Evolutionary conservation across 2,797 vertebrate genomes (phyloP).

Genomic region (Steatocranus sp.): DNA sequence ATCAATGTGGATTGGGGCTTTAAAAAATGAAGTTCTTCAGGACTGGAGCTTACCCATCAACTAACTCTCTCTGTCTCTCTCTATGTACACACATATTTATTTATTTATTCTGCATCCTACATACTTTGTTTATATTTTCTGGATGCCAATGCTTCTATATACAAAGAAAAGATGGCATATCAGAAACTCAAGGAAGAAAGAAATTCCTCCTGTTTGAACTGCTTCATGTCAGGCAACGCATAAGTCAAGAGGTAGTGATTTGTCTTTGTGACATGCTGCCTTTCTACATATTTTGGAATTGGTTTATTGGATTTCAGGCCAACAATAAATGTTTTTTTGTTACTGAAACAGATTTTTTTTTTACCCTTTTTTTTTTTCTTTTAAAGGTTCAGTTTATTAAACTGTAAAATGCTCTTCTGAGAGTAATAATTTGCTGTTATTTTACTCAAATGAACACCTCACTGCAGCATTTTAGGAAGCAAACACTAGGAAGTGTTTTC

Average conservation of each 20-base stretch:
- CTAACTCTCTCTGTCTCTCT: neutral
- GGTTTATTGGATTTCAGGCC: neutral
- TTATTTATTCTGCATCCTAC: neutral
- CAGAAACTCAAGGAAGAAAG: neutral
- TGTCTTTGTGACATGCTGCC: neutral
- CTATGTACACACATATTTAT: neutral
- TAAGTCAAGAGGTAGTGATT: neutral
- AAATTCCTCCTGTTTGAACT: neutral
- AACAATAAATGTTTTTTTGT: neutral
- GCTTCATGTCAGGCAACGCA: neutral
- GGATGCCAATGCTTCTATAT: neutral
- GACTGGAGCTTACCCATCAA: neutral
- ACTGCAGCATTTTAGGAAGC: neutral
- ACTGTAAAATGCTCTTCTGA: neutral
- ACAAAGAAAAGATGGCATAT: neutral
- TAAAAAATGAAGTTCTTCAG: neutral
- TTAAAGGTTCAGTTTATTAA: neutral
- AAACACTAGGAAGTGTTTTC: neutral
- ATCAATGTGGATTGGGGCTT: neutral
- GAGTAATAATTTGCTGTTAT: neutral
- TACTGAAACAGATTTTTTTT: neutral
- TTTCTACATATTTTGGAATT: neutral
- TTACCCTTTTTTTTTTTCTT: no score
- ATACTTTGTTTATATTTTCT: no score
- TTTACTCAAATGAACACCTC: neutral